phyloP scores from a whole-genome alignment of 2,113 vertebrate genomes.

The Delphinapterus leucas region DNA sequence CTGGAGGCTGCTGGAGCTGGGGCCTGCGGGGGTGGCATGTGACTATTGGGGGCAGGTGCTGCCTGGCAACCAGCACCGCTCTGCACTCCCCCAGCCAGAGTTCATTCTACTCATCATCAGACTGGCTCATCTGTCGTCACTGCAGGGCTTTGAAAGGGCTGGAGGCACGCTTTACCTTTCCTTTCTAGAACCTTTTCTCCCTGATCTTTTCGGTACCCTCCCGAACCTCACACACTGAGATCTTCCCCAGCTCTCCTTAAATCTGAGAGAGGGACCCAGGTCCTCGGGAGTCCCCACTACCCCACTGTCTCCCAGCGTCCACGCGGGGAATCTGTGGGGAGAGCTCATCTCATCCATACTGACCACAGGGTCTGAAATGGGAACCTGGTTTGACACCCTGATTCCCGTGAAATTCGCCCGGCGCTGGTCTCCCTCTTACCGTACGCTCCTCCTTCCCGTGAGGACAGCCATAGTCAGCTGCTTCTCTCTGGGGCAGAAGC shows the following conservation, averaged over 20 bases:
- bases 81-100: not conserved
- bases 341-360: not conserved
- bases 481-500: not conserved
- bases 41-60: not conserved
- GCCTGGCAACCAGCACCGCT: not conserved
- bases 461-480: not conserved
- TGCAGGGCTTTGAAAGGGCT: not conserved
- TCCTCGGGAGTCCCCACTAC: not conserved
- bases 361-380: not conserved
- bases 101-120: not conserved
- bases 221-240: not conserved
- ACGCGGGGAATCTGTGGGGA: not conserved
- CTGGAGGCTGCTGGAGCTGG: not conserved
- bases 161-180: not conserved
- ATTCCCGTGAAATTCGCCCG: not conserved
- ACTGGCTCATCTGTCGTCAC: not conserved
- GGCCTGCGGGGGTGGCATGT: not conserved
- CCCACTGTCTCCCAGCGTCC: not conserved
- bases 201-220: not conserved
- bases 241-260: not conserved
- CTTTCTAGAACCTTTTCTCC: not conserved
- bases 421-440: not conserved
- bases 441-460: not conserved
- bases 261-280: not conserved
- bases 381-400: not conserved